Percentiles rank a stretch among this genome's conserved stretches.
Evolutionary conservation across 2,113 vertebrate species (phyloP).

Genomic region (Tragelaphus strepsiceros): DNA sequence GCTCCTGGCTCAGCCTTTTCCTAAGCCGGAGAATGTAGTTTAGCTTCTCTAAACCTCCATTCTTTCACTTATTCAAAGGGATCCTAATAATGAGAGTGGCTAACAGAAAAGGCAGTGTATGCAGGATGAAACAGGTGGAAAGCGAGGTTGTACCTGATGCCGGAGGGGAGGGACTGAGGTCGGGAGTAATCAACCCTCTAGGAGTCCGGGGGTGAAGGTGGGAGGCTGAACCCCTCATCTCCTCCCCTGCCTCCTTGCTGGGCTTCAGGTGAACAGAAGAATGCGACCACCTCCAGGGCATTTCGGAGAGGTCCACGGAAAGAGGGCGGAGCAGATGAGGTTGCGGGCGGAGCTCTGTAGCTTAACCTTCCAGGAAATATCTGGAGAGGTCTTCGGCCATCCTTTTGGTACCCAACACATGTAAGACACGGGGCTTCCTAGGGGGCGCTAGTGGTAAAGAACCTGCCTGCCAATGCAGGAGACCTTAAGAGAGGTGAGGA

Average conservation of each 20-base stretch:
- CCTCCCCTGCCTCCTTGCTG: fast-evolving
- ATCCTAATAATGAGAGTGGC: background rate
- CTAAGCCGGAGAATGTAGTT: background rate
- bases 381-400: too few relatives aligned
- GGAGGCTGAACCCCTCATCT: background rate
- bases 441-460: background rate
- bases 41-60: background rate
- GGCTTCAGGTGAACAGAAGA: background rate
- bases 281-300: too few relatives aligned
- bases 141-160: fast-evolving
- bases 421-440: background rate
- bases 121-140: background rate
- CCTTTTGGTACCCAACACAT: too few relatives aligned
- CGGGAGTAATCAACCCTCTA: fast-evolving
- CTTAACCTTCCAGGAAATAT: background rate
- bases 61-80: background rate
- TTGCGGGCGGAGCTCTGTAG: too few relatives aligned
- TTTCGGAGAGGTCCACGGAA: fast-evolving
- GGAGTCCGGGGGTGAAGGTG: too few relatives aligned
- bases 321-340: fast-evolving
- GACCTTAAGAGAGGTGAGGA: background rate
- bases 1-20: background rate
- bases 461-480: background rate
- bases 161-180: background rate
- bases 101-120: too few relatives aligned